Evolutionary conservation across 2,888 invertebrate genomes (phyloP).

Genomic region (Platerodrilus igneus): DNA sequence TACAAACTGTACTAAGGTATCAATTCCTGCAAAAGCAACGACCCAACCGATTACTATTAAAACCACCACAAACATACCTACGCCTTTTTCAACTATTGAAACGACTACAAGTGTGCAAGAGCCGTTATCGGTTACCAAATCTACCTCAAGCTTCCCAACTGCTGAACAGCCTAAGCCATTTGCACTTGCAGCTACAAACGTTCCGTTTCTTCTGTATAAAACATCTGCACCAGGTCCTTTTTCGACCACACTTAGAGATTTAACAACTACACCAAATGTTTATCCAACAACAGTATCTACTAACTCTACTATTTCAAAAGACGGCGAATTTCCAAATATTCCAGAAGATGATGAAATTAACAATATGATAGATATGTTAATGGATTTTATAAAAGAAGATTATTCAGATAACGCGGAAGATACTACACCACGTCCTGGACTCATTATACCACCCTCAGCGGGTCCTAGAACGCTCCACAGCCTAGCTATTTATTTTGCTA

Average conservation of each 20-base stretch:
- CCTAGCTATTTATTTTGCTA: slow-evolving; percentile 75
- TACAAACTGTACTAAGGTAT: no score
- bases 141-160: no score
- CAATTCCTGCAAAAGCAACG: no score
- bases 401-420: slow-evolving; percentile 49
- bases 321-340: slow-evolving; percentile 16
- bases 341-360: slow-evolving; percentile 59
- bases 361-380: slow-evolving; percentile 64
- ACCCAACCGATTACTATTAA: no score
- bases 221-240: slow-evolving; percentile 44
- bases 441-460: slow-evolving; percentile 67
- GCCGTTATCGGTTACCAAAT: no score
- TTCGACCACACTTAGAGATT: slow-evolving; percentile 23
- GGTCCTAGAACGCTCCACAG: slow-evolving; percentile 75
- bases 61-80: no score
- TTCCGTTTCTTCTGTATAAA: slow-evolving; percentile 28
- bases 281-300: no score
- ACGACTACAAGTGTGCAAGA: no score
- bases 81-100: no score
- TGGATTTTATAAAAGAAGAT: slow-evolving; percentile 50
- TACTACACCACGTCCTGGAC: slow-evolving; percentile 54
- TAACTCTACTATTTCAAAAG: slow-evolving; percentile 46
- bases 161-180: slow-evolving; percentile 26
- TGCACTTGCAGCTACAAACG: slow-evolving; percentile 9
- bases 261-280: slow-evolving; percentile 22